phyloP scores from a whole-genome alignment of 2,797 vertebrate species.

The Podarcis lilfordi region DNA sequence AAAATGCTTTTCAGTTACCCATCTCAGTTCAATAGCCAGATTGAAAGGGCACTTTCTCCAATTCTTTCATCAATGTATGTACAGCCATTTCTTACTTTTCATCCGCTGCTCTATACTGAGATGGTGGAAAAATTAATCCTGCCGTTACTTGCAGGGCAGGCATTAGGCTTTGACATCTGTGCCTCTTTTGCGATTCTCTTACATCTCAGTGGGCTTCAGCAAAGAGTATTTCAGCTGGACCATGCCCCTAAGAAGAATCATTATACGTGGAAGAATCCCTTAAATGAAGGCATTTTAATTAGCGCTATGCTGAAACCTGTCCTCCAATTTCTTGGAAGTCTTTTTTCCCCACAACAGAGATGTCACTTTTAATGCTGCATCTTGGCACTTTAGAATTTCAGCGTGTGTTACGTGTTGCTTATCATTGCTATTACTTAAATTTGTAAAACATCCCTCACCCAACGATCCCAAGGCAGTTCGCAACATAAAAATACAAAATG shows the following conservation, averaged over 20 bases:
- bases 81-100: not conserved
- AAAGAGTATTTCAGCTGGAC: not conserved
- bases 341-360: not conserved
- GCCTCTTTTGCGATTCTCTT: not conserved
- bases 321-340: too few species aligned
- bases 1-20: slow-evolving; percentile 36
- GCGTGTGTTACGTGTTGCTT: too few species aligned
- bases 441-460: too few species aligned
- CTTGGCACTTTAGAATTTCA: too few species aligned
- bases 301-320: too few species aligned
- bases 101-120: not conserved
- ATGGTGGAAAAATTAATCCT: slow-evolving; percentile 8
- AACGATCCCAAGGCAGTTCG: too few species aligned
- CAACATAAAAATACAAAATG: too few species aligned
- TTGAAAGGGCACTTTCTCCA: slow-evolving; percentile 23
- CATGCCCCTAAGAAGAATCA: not conserved
- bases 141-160: not conserved
- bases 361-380: too few species aligned
- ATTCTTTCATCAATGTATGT: slow-evolving; percentile 25
- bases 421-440: too few species aligned
- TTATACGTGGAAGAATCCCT: not conserved
- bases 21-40: slow-evolving; percentile 26
- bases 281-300: not conserved
- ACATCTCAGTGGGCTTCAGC: not conserved
- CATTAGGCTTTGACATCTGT: not conserved